These are phyloP conservation scores for Tenthredo scrophulariae DNA, from an alignment of 2,888 invertebrate genomes.

Conservation along the genomic window DNA sequence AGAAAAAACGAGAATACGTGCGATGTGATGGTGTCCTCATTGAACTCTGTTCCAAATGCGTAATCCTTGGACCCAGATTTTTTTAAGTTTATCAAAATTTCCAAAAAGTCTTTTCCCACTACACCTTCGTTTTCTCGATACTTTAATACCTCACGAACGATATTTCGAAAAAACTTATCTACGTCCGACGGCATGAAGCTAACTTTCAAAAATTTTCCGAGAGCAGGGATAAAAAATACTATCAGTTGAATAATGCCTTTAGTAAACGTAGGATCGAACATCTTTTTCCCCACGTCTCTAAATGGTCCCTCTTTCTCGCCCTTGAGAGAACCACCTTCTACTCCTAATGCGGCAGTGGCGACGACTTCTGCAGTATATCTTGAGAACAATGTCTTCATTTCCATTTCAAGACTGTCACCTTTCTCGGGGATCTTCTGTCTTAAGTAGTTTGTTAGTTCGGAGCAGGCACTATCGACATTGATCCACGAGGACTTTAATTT, in stretches of 20 bases:
- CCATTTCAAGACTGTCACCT: constrained; percentile 64
- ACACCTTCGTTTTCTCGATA: constrained; percentile 60
- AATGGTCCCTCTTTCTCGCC: constrained; percentile 59
- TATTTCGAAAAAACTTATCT: constrained; percentile 64
- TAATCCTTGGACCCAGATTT: not conserved
- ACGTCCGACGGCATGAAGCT: constrained; percentile 60
- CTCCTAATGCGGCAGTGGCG: constrained; percentile 65
- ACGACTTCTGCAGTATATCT: constrained; percentile 67
- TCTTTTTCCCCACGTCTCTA: constrained; percentile 45
- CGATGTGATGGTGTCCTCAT: constrained; percentile 70
- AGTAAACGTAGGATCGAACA: constrained; percentile 63
- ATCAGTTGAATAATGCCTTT: constrained; percentile 54
- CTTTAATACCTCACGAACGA: constrained; percentile 63
- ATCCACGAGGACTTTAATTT: constrained; percentile 66
- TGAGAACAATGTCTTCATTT: constrained; percentile 64
- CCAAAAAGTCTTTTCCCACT: constrained; percentile 77
- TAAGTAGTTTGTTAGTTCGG: constrained; percentile 61
- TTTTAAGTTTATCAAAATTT: constrained; percentile 72
- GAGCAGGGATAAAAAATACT: constrained; percentile 57
- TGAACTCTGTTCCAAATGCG: constrained; percentile 66
- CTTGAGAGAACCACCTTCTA: constrained; percentile 67
- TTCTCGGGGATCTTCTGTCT: constrained; percentile 50
- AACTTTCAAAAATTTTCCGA: constrained; percentile 55
- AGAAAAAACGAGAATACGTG: constrained; percentile 79
- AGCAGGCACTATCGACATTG: constrained; percentile 60